These are phyloP conservation scores for Bilobella aurantiaca DNA, from an alignment of 1,140 invertebrate species.

Conservation along the genomic window DNA sequence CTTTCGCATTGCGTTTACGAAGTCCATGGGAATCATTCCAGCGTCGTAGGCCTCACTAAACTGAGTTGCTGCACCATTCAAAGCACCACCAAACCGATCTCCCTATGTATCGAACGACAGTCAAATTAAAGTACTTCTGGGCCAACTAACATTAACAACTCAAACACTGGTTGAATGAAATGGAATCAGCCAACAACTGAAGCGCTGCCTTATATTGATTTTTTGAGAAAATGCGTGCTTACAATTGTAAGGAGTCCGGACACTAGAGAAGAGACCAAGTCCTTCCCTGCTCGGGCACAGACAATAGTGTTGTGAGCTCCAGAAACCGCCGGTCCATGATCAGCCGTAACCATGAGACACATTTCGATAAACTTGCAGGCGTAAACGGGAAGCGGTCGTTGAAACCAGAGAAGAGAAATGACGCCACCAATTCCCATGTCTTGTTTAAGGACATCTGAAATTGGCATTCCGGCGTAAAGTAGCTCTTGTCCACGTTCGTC, in stretches of 20 bases:
- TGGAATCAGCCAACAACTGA: too few species aligned
- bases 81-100: conserved; percentile 94
- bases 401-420: conserved; percentile 95
- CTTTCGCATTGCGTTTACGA: conserved; percentile 95
- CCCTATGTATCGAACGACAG: conserved; percentile 56
- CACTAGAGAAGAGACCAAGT: conserved; percentile 90
- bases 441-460: conserved; percentile 80
- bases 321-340: conserved; percentile 97
- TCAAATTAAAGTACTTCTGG: conserved; percentile 2
- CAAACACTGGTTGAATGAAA: too few species aligned
- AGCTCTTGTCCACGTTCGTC: conserved; percentile 98
- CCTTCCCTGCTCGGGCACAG: conserved; percentile 95
- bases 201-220: too few species aligned
- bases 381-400: conserved; percentile 82
- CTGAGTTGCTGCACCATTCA: conserved; percentile 90
- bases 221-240: too few species aligned
- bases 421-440: conserved; percentile 95
- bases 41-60: conserved; percentile 92
- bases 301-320: conserved; percentile 99
- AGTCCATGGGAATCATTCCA: conserved; percentile 92
- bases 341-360: conserved; percentile 97
- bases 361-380: conserved; percentile 98
- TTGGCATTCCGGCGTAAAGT: conserved; percentile 95
- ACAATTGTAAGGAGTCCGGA: conserved; percentile 96
- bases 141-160: not conserved